phyloP scores from a whole-genome alignment of 2,113 vertebrate genomes.

The Sardina pilchardus region DNA sequence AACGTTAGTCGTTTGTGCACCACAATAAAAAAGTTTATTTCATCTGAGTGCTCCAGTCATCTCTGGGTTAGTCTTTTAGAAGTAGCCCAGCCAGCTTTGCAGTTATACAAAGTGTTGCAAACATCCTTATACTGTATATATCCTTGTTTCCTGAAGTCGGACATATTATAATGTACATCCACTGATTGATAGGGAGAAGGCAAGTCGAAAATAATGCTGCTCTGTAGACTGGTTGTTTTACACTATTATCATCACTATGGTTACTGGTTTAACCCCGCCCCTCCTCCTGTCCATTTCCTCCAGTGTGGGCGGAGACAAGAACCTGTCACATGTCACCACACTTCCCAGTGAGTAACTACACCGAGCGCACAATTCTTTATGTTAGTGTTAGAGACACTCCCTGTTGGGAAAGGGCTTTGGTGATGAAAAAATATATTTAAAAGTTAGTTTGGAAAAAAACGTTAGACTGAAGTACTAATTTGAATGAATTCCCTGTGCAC shows the following conservation, averaged over 20 bases:
- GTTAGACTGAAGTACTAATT: background rate
- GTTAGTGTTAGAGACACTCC: background rate
- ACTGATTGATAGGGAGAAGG: background rate
- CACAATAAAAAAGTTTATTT: no score
- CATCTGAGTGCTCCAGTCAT: no score
- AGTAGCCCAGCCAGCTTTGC: no score
- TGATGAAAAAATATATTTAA: no score
- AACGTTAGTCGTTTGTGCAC: no score
- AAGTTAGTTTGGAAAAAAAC: background rate
- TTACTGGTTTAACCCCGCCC: background rate
- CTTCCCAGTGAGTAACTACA: slow-evolving; percentile 82
- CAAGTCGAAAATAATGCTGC: background rate
- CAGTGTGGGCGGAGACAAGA: slow-evolving; percentile 85
- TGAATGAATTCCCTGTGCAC: slow-evolving; percentile 33
- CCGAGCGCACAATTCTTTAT: background rate
- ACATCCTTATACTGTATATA: no score
- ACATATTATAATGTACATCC: no score
- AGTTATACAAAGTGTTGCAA: background rate
- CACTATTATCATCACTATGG: background rate
- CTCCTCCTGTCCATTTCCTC: slow-evolving; percentile 52
- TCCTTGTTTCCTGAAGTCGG: no score
- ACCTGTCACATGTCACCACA: slow-evolving; percentile 80
- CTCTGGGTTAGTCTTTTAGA: no score
- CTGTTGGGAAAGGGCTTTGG: no score
- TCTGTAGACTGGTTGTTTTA: background rate